Conservation (phyloP, 2,888 invertebrate species). For the Diadegma fenestrale region DNA sequence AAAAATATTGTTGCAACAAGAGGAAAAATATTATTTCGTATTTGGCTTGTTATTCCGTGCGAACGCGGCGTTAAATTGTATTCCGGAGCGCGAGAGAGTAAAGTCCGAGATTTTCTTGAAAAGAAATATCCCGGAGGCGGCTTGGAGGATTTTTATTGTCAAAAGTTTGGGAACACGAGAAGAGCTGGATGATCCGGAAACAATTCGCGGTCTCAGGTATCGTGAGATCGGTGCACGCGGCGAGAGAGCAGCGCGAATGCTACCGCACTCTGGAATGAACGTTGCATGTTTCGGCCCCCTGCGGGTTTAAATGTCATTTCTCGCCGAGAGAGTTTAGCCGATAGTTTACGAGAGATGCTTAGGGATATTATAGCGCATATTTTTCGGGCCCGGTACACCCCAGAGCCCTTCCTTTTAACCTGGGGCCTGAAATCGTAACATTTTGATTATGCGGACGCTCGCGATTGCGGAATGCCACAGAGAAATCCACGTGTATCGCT, state of each 20-base stretch:
- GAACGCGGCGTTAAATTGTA: slow-evolving; percentile 30
- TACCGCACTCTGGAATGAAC: slow-evolving; percentile 1
- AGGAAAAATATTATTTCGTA: slow-evolving; percentile 44
- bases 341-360: slow-evolving; percentile 74
- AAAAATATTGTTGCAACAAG: slow-evolving; percentile 53
- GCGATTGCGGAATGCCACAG: slow-evolving; percentile 23
- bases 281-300: slow-evolving; percentile 55
- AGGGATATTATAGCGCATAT: slow-evolving; percentile 66
- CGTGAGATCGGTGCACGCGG: slow-evolving; percentile 47
- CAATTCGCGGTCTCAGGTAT: slow-evolving; percentile 66
- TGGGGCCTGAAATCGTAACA: slow-evolving; percentile 63
- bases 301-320: slow-evolving; percentile 62
- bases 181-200: slow-evolving; percentile 63
- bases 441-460: slow-evolving; percentile 61
- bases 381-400: slow-evolving; percentile 49
- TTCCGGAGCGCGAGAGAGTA: slow-evolving; percentile 4
- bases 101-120: slow-evolving; percentile 29
- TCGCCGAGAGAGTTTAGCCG: slow-evolving; percentile 65
- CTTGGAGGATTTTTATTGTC: slow-evolving; percentile 57
- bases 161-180: slow-evolving; percentile 46
- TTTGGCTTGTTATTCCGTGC: slow-evolving; percentile 43
- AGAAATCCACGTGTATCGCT: slow-evolving; percentile 21
- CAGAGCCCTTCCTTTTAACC: slow-evolving; percentile 28
- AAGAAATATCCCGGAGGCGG: slow-evolving; percentile 40
- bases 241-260: slow-evolving; percentile 16